Evolutionary conservation across 2,888 invertebrate genomes (phyloP), one percentile per base, ranked within the genome.

Genomic region (Smittia aterrima): DNA sequence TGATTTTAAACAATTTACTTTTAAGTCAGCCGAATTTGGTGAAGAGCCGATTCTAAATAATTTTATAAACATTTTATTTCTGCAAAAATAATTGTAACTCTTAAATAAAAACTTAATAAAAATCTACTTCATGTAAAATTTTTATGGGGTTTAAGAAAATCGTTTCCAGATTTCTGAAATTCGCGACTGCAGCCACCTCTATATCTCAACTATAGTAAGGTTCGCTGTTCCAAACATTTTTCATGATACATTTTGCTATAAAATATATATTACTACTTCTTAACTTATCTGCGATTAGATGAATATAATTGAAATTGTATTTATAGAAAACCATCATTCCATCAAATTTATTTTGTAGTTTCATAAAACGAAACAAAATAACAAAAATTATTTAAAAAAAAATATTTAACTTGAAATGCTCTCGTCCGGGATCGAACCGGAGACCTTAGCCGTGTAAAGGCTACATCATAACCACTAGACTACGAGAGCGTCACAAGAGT

Each of bases 401-500:
- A 64, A 58, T 58, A 6, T 58, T 38, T 7, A 38, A n/a, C 47
- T n/a, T 47, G 9, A 16, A 3, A 47, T 66, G 66, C 66, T 66
- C 13, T 16, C 22, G 66, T 27, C n/a, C 13, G 25, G 66, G 40
- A 11, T 66, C 40, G 66, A 66, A 66, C 66, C 25, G 13, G n/a
- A 27, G 66, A 66, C 66, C 40, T 66, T 20, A n/a, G 9, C 27
- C 66, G 66, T 66, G 66, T 66, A 66, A 66, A 66, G 66, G 27
- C 9, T n/a, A 20, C 66, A 22, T 66, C 20, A 66, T 66, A 22
- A 66, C 66, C 66, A 20, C 66, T 66, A 66, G 20, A 66, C 66
- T 40, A 66, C 66, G 22, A 16, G 11, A 66, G 66, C 66, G 3
- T 2, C 3, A 20, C 18, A 18, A 58, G 16, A 32, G 9, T 32